These are phyloP conservation scores for Bubo blakistoni DNA, from an alignment of 2,113 vertebrate genomes.

Conservation along the genomic window DNA sequence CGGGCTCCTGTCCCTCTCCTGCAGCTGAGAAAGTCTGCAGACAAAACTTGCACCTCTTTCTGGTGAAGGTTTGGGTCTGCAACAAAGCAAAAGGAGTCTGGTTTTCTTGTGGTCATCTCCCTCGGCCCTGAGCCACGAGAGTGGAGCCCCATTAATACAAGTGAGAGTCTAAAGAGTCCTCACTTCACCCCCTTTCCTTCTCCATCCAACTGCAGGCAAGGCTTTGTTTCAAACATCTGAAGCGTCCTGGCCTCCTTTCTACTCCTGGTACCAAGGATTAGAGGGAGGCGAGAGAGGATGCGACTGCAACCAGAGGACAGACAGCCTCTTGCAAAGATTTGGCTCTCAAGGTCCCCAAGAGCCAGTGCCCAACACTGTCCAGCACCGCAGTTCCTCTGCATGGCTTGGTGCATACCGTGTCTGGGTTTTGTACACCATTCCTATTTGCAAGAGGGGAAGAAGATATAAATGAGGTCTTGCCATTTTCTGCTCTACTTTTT, in stretches of 20 bases:
- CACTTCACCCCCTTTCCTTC: background rate
- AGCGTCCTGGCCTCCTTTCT: background rate
- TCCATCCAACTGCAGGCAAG: background rate
- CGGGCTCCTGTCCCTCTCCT: background rate
- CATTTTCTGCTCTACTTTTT: background rate
- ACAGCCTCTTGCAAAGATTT: background rate
- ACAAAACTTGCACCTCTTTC: background rate
- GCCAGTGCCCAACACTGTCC: background rate
- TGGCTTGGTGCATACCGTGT: accelerated
- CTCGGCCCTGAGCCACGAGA: accelerated
- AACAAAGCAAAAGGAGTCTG: background rate
- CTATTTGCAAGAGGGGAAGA: background rate
- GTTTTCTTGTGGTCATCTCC: background rate
- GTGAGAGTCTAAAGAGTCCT: background rate
- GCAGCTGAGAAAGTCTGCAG: background rate
- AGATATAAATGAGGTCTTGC: background rate
- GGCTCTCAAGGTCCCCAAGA: background rate
- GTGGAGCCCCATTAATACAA: background rate
- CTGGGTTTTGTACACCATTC: background rate
- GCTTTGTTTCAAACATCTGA: background rate
- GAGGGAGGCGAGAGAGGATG: background rate
- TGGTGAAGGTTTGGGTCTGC: background rate
- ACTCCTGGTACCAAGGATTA: background rate
- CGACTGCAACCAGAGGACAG: background rate
- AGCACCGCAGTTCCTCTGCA: background rate